A percentile compares a stretch with the other conserved stretches of the same genome.
Evolutionary conservation across 2,888 invertebrate genomes (phyloP).

Genomic region (Drosophila testacea): DNA sequence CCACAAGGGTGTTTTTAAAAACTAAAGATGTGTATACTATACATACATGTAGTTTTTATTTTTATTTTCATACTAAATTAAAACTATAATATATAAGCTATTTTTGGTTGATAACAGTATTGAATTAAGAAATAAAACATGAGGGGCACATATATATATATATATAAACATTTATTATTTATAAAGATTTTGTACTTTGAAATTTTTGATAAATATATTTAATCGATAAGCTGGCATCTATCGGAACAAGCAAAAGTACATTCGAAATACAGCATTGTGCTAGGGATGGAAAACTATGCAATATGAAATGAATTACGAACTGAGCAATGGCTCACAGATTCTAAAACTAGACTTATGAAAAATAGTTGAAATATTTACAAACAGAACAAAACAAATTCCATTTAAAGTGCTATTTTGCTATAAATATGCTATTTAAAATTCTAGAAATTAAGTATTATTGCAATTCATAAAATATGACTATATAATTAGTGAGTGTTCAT

Average conservation of each 20-base stretch:
- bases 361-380: neutral
- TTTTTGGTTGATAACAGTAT: neutral
- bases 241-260: neutral
- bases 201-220: neutral
- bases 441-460: too few species aligned
- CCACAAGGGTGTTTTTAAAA: conserved; percentile 46
- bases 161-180: neutral
- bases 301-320: neutral
- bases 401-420: too few species aligned
- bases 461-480: neutral
- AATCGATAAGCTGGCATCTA: neutral
- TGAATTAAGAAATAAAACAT: neutral
- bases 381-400: too few species aligned
- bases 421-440: too few species aligned
- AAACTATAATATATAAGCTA: neutral
- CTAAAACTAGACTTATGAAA: neutral
- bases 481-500: neutral
- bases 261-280: neutral
- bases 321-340: neutral
- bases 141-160: too few species aligned
- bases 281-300: neutral
- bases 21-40: conserved; percentile 7
- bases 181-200: neutral
- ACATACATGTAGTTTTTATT: neutral
- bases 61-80: neutral